Conservation (phyloP, 2,797 vertebrate species). For the Morus bassanus region DNA sequence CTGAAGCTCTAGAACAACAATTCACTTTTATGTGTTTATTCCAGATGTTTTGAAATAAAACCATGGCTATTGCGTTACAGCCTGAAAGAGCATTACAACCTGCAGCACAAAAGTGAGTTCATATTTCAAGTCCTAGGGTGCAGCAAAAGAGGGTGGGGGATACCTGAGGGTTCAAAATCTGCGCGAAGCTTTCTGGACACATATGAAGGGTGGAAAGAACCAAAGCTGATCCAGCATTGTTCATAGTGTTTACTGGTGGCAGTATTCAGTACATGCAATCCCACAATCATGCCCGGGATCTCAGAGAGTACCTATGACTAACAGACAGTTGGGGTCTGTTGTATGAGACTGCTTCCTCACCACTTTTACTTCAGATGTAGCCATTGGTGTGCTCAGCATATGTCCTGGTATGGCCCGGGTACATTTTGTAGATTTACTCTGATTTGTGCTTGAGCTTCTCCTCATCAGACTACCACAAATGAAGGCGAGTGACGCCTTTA, state of each 20-base stretch:
- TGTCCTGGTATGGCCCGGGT: not conserved
- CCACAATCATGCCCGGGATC: not conserved
- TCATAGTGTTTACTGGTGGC: not conserved
- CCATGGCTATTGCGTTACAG: not conserved
- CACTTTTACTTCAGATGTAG: not conserved
- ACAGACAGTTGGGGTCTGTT: not conserved
- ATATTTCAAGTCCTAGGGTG: not conserved
- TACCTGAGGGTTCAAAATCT: not conserved
- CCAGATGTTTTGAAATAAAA: not conserved
- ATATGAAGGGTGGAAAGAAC: not conserved
- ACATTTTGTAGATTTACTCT: not conserved
- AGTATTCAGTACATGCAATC: not conserved
- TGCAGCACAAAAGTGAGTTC: not conserved
- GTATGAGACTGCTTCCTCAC: not conserved
- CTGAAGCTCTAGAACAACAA: not conserved
- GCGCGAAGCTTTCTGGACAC: not conserved
- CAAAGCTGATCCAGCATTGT: not conserved
- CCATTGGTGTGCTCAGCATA: not conserved
- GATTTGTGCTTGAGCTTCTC: not conserved
- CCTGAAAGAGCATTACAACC: not conserved
- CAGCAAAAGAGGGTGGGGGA: not conserved
- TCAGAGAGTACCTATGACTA: not conserved
- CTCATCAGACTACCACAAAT: not conserved
- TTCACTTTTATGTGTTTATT: not conserved
- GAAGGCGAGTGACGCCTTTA: not conserved